Evolutionary conservation across 2,797 vertebrate genomes (phyloP).

Genomic region (Acanthurus lineatus): DNA sequence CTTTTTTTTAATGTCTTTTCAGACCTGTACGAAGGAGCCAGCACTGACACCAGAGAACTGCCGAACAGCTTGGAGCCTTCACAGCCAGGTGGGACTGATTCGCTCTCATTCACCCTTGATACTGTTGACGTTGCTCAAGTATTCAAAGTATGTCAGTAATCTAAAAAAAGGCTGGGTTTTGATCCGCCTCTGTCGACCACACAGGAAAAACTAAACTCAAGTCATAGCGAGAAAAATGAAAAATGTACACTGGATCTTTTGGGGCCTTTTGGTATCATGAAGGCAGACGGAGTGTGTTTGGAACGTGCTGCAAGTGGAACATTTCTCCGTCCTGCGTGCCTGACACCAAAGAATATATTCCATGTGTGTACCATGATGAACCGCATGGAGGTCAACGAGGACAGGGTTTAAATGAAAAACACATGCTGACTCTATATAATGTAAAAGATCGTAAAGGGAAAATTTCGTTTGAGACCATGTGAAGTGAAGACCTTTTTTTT

Average conservation of each 20-base stretch:
- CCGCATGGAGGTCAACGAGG: conserved; percentile 58
- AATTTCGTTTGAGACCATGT: conserved; percentile 16
- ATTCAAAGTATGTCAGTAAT: conserved; percentile 18
- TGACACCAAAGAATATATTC: conserved; percentile 71
- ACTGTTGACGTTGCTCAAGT: not conserved
- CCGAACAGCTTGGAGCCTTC: conserved; percentile 14
- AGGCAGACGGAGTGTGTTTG: conserved; percentile 11
- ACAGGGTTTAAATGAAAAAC: conserved; percentile 76
- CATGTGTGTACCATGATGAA: conserved; percentile 76
- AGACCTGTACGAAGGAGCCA: conserved; percentile 73
- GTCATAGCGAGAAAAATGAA: not conserved
- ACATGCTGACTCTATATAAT: conserved; percentile 70
- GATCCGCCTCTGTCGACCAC: not conserved
- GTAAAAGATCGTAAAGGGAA: conserved; percentile 45
- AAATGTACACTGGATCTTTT: not conserved
- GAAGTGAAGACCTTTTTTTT: not conserved
- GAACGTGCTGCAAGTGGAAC: conserved; percentile 49
- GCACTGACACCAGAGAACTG: conserved; percentile 30
- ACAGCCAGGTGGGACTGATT: conserved; percentile 64
- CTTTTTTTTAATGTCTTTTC: conserved; percentile 41
- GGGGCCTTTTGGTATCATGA: conserved; percentile 1
- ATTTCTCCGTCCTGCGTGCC: conserved; percentile 29
- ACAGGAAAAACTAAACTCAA: not conserved
- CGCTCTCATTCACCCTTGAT: not conserved
- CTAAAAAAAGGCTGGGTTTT: not conserved